Percentiles rank a stretch among this genome's conserved stretches.
Conservation (phyloP, 2,888 invertebrate species). For the Conus canariensis region DNA sequence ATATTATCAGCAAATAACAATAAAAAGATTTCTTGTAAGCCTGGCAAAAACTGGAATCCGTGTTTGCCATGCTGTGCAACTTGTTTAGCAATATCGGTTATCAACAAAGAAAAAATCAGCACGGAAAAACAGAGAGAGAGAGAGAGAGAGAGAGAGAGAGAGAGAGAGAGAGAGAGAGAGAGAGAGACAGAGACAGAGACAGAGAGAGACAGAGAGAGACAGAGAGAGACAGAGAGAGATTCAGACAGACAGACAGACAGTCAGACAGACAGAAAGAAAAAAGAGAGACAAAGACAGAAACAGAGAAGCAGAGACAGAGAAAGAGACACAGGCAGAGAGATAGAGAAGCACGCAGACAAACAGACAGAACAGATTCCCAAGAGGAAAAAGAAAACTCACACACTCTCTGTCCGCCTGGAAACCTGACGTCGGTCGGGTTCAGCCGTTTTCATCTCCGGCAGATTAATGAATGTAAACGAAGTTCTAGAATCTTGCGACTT, state of each 20-base stretch:
- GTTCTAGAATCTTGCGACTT: no score
- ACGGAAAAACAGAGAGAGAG: constrained; percentile 23
- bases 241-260: not conserved
- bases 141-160: constrained; percentile 20
- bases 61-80: no score
- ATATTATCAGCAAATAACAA: no score
- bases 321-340: not conserved
- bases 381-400: no score
- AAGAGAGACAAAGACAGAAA: not conserved
- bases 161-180: not conserved
- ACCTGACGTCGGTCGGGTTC: no score
- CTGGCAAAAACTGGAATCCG: no score
- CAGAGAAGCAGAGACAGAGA: constrained; percentile 13
- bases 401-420: no score
- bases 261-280: not conserved
- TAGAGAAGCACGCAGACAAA: not conserved
- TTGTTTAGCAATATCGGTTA: no score
- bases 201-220: not conserved
- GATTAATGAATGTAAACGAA: no score
- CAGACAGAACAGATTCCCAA: not conserved
- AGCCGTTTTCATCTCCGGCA: no score
- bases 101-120: not conserved
- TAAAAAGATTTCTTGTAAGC: no score
- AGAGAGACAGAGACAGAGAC: not conserved
- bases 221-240: not conserved